Percentiles rank a stretch among this genome's conserved stretches.
Evolutionary conservation across 1,140 invertebrate species (phyloP).

Genomic region (Temnothorax curvispinosus): DNA sequence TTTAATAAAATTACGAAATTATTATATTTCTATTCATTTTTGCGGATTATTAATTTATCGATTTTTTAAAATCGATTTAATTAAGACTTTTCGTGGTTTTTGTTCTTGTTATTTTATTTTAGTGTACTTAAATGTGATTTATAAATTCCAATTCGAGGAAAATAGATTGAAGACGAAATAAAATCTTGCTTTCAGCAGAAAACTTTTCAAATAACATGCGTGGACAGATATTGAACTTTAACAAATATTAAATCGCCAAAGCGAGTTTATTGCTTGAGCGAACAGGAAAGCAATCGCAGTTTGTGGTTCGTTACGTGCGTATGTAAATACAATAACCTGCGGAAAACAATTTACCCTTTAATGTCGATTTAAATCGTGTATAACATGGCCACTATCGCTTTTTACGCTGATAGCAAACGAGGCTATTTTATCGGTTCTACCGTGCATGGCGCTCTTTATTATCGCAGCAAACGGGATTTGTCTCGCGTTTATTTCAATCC

Average conservation of each 20-base stretch:
- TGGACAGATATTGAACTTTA: neutral
- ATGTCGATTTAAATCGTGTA: conserved; percentile 22
- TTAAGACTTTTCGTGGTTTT: neutral
- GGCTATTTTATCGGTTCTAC: neutral
- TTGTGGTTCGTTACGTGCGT: conserved; percentile 36
- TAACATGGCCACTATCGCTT: conserved; percentile 13
- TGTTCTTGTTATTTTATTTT: neutral
- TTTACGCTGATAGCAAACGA: conserved; percentile 30
- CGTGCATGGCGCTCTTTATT: conserved; percentile 15
- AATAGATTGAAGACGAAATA: neutral
- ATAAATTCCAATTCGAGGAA: neutral
- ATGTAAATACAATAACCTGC: conserved; percentile 23
- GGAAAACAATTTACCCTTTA: conserved; percentile 33
- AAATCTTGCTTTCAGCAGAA: neutral
- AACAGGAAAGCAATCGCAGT: conserved; percentile 21
- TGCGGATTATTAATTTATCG: neutral
- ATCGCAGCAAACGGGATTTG: conserved; percentile 14
- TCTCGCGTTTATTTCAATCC: conserved; percentile 14
- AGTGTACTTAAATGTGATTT: neutral
- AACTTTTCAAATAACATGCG: neutral
- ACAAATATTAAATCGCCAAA: conserved; percentile 32
- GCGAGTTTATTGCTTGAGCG: neutral
- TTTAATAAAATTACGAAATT: neutral
- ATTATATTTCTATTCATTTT: neutral
- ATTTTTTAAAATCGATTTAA: neutral